phyloP scores from a whole-genome alignment of 2,113 vertebrate species.

The Hemicordylus capensis region DNA sequence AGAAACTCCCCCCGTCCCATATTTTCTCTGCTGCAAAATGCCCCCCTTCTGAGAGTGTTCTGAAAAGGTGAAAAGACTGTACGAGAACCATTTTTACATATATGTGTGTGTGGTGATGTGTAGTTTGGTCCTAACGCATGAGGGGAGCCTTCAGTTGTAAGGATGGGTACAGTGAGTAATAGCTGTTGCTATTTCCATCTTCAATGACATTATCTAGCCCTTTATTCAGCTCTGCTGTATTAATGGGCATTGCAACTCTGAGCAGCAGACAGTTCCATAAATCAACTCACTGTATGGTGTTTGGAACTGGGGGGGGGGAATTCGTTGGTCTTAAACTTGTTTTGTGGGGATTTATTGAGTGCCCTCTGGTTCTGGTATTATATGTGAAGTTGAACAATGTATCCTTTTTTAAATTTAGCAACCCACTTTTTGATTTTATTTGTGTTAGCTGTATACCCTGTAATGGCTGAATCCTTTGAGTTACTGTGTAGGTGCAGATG shows the following conservation, averaged over 20 bases:
- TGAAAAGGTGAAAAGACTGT: not conserved
- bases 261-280: not conserved
- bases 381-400: not conserved
- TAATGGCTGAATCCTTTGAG: not conserved
- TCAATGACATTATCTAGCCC: not conserved
- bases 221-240: not conserved
- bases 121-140: not conserved
- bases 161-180: not conserved
- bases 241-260: not conserved
- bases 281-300: not conserved
- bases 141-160: not conserved
- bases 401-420: not conserved
- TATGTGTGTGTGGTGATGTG: too few relatives aligned
- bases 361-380: not conserved
- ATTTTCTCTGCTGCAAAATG: not conserved
- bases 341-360: not conserved
- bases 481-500: not conserved
- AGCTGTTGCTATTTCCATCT: not conserved
- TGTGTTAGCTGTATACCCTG: not conserved
- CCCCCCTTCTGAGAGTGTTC: not conserved
- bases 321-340: not conserved
- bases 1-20: not conserved
- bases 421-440: not conserved
- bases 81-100: not conserved
- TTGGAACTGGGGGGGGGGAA: not conserved